A percentile compares a stretch with the other conserved stretches of the same genome.
Conservation (phyloP, 2,797 vertebrate species). For the Petrocephalus schoutedeni region DNA sequence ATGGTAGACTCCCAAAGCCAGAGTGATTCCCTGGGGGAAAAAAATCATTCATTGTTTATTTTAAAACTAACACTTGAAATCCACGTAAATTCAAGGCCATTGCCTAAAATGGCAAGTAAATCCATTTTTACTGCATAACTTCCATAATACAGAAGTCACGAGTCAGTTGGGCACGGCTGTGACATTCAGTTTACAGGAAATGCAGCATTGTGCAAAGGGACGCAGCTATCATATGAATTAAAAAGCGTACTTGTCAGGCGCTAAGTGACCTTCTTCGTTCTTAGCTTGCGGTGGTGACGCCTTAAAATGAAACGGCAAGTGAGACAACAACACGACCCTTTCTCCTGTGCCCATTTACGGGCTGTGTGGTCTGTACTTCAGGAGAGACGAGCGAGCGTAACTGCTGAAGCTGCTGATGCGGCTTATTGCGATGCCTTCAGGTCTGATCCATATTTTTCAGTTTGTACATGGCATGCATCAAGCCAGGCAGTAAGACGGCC, state of each 20-base stretch:
- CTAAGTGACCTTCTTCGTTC: neutral
- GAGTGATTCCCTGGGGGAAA: neutral
- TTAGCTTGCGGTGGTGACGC: neutral
- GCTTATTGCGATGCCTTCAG: neutral
- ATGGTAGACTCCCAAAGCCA: neutral
- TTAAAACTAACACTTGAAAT: neutral
- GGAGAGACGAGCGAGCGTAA: neutral
- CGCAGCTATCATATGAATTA: neutral
- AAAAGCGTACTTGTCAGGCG: neutral
- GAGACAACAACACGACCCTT: neutral
- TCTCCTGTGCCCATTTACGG: neutral
- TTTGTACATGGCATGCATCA: slow-evolving; percentile 17
- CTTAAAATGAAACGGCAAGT: neutral
- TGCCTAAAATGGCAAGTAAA: neutral
- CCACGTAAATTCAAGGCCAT: neutral
- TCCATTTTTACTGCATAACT: neutral
- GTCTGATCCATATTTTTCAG: slow-evolving; percentile 14
- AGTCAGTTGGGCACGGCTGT: neutral
- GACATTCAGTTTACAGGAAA: neutral
- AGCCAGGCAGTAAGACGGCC: neutral
- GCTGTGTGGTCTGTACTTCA: neutral
- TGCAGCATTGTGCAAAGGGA: neutral
- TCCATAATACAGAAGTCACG: neutral
- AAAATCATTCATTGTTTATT: neutral
- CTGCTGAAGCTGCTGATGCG: neutral